Percentiles rank a stretch among this genome's conserved stretches.
Evolutionary conservation across 1,140 invertebrate species (phyloP).

Genomic region (Oppia nitens): DNA sequence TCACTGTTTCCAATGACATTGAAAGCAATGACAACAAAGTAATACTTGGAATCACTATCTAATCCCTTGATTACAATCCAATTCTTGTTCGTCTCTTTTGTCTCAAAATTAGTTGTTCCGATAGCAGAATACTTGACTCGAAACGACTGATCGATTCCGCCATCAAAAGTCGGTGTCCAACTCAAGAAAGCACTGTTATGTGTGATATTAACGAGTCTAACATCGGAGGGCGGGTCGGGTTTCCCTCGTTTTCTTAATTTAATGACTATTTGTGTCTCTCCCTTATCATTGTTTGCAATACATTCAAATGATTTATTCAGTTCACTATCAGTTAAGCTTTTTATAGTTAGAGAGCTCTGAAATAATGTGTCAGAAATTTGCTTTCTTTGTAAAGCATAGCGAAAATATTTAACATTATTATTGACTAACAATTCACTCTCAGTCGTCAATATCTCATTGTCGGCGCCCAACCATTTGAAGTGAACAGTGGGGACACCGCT

Average conservation of each 20-base stretch:
- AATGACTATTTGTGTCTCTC: not conserved
- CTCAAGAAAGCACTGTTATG: constrained; percentile 59
- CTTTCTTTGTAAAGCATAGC: not conserved
- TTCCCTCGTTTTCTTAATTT: constrained; percentile 30
- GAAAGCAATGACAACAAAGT: constrained; percentile 66
- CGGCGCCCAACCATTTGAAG: constrained; percentile 10
- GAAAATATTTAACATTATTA: not conserved
- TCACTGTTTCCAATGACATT: constrained; percentile 68
- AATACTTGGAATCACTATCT: constrained; percentile 61
- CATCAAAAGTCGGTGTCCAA: constrained; percentile 87
- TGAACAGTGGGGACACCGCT: constrained; percentile 15
- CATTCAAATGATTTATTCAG: constrained; percentile 13
- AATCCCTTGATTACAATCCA: constrained; percentile 49
- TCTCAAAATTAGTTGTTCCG: constrained; percentile 24
- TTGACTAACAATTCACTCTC: not conserved
- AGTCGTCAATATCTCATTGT: not conserved
- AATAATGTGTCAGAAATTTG: not conserved
- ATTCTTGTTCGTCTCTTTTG: constrained; percentile 51
- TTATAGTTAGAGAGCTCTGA: not conserved
- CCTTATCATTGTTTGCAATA: constrained; percentile 8
- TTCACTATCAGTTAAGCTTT: not conserved
- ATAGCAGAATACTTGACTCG: constrained; percentile 46
- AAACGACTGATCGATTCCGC: constrained; percentile 66
- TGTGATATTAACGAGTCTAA: constrained; percentile 63
- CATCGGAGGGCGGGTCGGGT: constrained; percentile 59